Conservation (phyloP, 2,888 invertebrate species). For the Apantesis nais region DNA sequence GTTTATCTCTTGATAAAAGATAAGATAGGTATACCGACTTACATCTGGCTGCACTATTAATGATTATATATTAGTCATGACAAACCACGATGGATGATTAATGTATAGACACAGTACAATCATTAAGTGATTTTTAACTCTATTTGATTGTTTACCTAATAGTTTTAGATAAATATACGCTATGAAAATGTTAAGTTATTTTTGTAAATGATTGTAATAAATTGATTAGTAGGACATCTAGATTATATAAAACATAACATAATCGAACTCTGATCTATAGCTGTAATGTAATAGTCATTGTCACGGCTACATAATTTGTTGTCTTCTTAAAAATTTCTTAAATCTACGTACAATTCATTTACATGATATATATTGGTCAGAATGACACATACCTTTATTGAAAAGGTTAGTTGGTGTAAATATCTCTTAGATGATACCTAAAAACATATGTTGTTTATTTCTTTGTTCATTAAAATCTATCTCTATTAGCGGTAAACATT, state of each 20-base stretch:
- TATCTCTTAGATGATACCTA: neutral
- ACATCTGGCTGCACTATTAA: neutral
- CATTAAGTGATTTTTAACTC: neutral
- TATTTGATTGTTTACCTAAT: too few relatives aligned
- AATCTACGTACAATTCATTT: neutral
- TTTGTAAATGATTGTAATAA: neutral
- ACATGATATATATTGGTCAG: neutral
- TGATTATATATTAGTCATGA: neutral
- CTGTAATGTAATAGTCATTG: neutral
- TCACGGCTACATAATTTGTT: neutral
- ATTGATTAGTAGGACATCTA: neutral
- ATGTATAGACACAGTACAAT: conserved; percentile 2
- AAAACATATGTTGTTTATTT: neutral
- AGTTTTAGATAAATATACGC: too few relatives aligned
- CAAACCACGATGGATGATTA: neutral
- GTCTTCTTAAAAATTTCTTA: too few relatives aligned
- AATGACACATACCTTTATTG: neutral
- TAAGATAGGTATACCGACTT: neutral
- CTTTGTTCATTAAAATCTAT: neutral
- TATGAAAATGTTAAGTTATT: neutral
- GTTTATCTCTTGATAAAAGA: conserved; percentile 1
- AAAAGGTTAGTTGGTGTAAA: neutral
- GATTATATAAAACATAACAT: neutral
- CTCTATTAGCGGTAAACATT: conserved; percentile 32
- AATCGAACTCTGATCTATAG: neutral